Base-by-base conservation (phyloP, 1,140 invertebrate species). In the Drosophila nasuta region DNA sequence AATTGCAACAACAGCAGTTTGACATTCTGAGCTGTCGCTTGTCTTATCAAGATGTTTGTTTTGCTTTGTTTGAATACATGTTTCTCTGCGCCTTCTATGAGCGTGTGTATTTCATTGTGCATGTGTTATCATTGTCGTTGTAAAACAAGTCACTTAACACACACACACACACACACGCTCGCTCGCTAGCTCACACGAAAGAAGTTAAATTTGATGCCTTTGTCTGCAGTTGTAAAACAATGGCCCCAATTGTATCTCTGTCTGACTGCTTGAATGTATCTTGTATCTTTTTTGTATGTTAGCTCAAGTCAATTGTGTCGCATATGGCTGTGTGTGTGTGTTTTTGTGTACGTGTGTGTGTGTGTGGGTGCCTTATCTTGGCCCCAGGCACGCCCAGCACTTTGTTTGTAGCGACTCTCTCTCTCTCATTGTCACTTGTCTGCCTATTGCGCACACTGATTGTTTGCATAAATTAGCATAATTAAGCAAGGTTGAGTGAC, bases 401-500 rank as follows among this genome's bases (percentile, higher is more conserved):
- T 67, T 46, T 58, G 45, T 38, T 38, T 69, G 11, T 48, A 58
- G 51, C 35, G 17, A 38, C 7, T 56, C 49, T 87, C 64, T 87
- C 64, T 45, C 52, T 77, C 63, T 63, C 68, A 54, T 72, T 88
- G 83, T 35, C 85, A 83, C 83, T 87, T 87, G 80, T 88, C 83
- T 88, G 82, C 82, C 83, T 77, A 82, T 82, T 80, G 79, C 77
- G 67, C 68, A 65, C 83, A 68, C 83, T 78, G 85, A 88, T 88
- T 88, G 85, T 89, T 89, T 78, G 85, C 80, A 88, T 88, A 88
- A 89, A 88, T 88, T 88, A 82, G 70, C 85, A 88, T 88, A 88
- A 89, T 88, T 88, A 89, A 88, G 78, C 85, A 72, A 72, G 62
- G 80, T 79, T 69, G 56, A 75, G 35, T 56, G 57, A 38, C 17